Percentiles rank a stretch among this genome's conserved stretches.
Conservation (phyloP, 2,888 invertebrate species). For the Eupeodes luniger region DNA sequence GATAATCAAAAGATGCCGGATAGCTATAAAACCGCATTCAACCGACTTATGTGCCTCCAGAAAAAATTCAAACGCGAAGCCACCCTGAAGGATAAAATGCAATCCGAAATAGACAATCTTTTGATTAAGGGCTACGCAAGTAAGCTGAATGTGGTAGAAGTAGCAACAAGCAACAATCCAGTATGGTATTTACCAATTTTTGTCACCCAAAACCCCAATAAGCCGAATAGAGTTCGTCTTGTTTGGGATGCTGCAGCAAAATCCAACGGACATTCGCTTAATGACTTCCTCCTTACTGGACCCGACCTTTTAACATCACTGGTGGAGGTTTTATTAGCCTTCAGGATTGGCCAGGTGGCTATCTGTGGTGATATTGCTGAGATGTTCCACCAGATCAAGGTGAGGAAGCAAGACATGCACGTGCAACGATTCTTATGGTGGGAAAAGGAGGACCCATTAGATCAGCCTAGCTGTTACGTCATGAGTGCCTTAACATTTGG, state of each 20-base stretch:
- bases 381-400: slow-evolving; percentile 71
- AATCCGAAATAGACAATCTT: slow-evolving; percentile 64
- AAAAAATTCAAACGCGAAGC: slow-evolving; percentile 61
- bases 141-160: slow-evolving; percentile 19
- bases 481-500: slow-evolving; percentile 69
- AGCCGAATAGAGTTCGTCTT: slow-evolving; percentile 36
- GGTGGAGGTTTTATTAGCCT: slow-evolving; percentile 16
- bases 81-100: slow-evolving; percentile 46
- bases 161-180: not conserved
- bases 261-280: slow-evolving; percentile 13
- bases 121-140: slow-evolving; percentile 43
- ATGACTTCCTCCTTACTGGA: slow-evolving; percentile 31
- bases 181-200: slow-evolving; percentile 29
- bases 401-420: slow-evolving; percentile 57
- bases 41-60: slow-evolving; percentile 58
- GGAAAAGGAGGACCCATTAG: slow-evolving; percentile 29
- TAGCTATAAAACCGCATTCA: slow-evolving; percentile 48
- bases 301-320: slow-evolving; percentile 24
- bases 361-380: slow-evolving; percentile 69
- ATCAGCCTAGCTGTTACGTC: slow-evolving; percentile 44
- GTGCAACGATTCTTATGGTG: slow-evolving; percentile 64
- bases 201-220: slow-evolving; percentile 39
- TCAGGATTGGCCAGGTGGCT: slow-evolving; percentile 27
- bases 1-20: slow-evolving; percentile 43
- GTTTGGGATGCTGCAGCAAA: slow-evolving; percentile 44